Evolutionary conservation across 1,140 invertebrate genomes (phyloP).

Genomic region (Magallana gigas): DNA sequence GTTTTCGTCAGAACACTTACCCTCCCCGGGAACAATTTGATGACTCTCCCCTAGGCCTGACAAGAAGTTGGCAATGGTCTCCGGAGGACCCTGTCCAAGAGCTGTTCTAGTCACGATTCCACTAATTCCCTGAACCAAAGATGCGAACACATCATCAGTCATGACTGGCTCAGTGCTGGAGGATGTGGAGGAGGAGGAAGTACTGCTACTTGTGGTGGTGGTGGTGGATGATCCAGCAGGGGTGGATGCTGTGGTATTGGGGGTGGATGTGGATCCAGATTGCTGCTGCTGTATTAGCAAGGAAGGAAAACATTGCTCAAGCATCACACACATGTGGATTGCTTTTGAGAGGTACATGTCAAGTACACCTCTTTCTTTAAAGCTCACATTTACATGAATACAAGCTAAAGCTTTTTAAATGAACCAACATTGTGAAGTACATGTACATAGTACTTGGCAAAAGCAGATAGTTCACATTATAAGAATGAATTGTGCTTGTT

Average conservation of each 20-base stretch:
- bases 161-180: conserved; percentile 52
- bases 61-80: conserved; percentile 80
- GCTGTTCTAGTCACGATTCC: conserved; percentile 67
- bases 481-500: background rate
- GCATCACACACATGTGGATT: background rate
- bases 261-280: conserved; percentile 19
- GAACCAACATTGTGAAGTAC: too few relatives aligned
- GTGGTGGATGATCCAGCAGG: conserved; percentile 16
- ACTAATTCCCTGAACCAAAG: conserved; percentile 70
- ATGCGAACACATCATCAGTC: conserved; percentile 70
- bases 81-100: conserved; percentile 63
- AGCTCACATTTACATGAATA: too few relatives aligned
- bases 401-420: too few relatives aligned
- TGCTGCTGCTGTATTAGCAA: conserved; percentile 10
- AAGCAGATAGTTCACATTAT: background rate
- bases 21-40: conserved; percentile 76
- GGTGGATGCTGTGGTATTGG: conserved; percentile 13
- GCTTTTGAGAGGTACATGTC: background rate
- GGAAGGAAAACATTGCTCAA: background rate
- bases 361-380: too few relatives aligned
- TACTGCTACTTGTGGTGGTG: conserved; percentile 3
- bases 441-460: background rate
- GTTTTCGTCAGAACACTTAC: conserved; percentile 49
- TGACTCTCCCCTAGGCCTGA: conserved; percentile 70
- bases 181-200: conserved; percentile 49